Percentiles rank a stretch among this genome's conserved stretches.
These are phyloP conservation scores for Aplodontia rufa DNA, from an alignment of 2,113 vertebrate genomes.

Conservation along the genomic window DNA sequence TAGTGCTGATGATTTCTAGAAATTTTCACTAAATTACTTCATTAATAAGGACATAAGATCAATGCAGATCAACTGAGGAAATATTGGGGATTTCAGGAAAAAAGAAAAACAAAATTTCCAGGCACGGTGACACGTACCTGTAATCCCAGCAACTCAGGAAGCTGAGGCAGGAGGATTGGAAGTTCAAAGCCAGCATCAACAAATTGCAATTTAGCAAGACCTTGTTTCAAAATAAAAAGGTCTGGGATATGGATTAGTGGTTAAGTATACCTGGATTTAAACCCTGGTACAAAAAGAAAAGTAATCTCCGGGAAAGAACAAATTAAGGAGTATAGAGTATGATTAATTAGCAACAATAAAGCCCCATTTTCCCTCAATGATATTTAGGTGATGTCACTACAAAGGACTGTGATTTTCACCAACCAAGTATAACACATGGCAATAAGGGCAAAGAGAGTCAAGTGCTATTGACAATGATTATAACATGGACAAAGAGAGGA, in stretches of 20 bases:
- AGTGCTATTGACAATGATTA: neutral
- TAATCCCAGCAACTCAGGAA: no score
- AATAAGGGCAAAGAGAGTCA: neutral
- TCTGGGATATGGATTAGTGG: no score
- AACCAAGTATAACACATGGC: neutral
- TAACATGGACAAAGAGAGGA: neutral
- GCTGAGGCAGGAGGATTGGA: no score
- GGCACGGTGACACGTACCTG: no score
- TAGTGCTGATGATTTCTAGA: neutral
- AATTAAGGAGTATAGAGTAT: neutral
- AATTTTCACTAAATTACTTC: neutral
- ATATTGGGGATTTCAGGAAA: neutral
- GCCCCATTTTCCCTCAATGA: neutral
- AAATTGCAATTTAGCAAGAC: no score
- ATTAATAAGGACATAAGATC: neutral
- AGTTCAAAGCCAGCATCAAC: no score
- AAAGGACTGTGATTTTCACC: neutral
- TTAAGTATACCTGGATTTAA: no score
- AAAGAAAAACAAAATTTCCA: no score
- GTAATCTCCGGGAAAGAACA: neutral
- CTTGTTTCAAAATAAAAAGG: no score
- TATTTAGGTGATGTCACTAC: fast-evolving
- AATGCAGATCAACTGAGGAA: neutral
- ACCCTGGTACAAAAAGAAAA: no score
- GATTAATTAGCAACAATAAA: neutral